Evolutionary conservation across 2,797 vertebrate species (phyloP).

Genomic region (Naso thynnoides): DNA sequence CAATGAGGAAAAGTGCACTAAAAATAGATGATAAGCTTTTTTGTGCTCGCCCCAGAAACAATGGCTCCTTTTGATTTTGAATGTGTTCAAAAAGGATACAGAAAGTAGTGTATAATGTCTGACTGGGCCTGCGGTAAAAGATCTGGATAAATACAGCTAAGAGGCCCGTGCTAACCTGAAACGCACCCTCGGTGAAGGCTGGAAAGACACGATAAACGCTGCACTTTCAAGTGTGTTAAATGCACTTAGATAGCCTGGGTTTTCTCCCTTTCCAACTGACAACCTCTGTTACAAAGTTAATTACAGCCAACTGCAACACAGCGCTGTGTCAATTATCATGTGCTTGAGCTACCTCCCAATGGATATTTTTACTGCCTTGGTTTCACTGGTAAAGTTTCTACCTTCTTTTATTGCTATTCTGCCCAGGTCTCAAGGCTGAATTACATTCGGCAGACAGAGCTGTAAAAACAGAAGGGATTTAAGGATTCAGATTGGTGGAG

Average conservation of each 20-base stretch:
- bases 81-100: constrained; percentile 49
- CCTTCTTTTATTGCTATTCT: constrained; percentile 77
- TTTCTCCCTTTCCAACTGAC: constrained; percentile 71
- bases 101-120: constrained; percentile 32
- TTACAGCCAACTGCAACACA: constrained; percentile 79
- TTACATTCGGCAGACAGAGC: constrained; percentile 75
- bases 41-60: constrained; percentile 73
- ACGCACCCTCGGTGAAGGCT: constrained; percentile 46
- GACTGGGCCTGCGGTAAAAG: constrained; percentile 47
- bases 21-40: constrained; percentile 78
- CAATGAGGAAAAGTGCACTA: constrained; percentile 74
- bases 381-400: constrained; percentile 68
- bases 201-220: constrained; percentile 69
- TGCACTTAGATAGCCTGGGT: constrained; percentile 59
- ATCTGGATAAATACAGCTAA: constrained; percentile 44
- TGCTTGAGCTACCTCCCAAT: constrained; percentile 63
- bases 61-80: constrained; percentile 66
- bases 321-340: constrained; percentile 77
- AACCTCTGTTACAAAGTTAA: constrained; percentile 79
- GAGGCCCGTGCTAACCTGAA: constrained; percentile 63
- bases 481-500: constrained; percentile 79
- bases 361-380: constrained; percentile 70
- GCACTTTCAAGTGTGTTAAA: constrained; percentile 73
- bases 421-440: constrained; percentile 72
- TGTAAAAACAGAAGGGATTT: constrained; percentile 80